Base-by-base conservation (phyloP, 2,888 invertebrate genomes). In the Dorcus parallelipipedus region DNA sequence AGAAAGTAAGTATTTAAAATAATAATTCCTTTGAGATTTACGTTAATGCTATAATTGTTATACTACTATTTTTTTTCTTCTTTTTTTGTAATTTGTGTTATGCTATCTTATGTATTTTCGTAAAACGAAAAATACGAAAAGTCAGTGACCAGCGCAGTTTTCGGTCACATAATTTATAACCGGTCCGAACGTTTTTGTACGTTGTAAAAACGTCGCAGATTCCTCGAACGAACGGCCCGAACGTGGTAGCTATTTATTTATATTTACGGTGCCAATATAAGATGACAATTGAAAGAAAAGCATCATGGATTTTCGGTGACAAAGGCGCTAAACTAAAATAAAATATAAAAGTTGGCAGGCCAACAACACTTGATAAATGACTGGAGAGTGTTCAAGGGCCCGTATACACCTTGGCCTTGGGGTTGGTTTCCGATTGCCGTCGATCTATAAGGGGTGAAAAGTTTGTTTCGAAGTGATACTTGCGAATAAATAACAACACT, bases 331-430 rank as follows among this genome's bases (percentile, higher is more conserved):
- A 71, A 66, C 68, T 70, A 71, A 69, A 72, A 73, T 72, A 75
- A 76, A 73, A 74, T 74, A 74, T 74, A 75, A 74, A 75, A 73
- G 67, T 72, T 76, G 76, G 75, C 76, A 75, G 64, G 62, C 56
- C 68, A 70, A 73, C 72, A 74, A 74, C 70, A 66, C 68, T 71
- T 75, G 76, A 76, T 76, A 75, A 74, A 76, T 75, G 70, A 72
- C 69, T 62, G 56, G 63, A 41, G 60, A 64, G 64, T 62, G 63
- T 60, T 63, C 64, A 61, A 64, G 68, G 68, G 59, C 55, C 58
- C 26, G 20, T 48, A 17, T 26, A 17, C 49, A 48, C 49, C 47
- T 7, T 14, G 42, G 10, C 42, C 60, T 39, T 45, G 47, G 49
- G 40, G 45, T 53, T 52, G 62, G 63, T 56, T 17, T 20, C 56